Evolutionary conservation across 1,140 invertebrate genomes (phyloP).

Genomic region (Arion vulgaris): DNA sequence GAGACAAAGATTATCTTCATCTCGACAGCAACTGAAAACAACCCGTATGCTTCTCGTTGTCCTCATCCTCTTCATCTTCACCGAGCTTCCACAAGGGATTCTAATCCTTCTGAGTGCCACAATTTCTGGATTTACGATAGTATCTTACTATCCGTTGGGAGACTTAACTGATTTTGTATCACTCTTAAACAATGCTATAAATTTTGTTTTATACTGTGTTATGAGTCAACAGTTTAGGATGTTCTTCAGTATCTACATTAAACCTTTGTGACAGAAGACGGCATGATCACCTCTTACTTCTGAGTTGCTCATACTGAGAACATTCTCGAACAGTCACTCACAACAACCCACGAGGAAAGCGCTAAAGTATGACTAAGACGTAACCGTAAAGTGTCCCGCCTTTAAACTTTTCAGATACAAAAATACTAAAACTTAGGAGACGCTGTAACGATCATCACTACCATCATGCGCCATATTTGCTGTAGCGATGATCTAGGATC

Average conservation of each 20-base stretch:
- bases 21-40: constrained; percentile 80
- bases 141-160: constrained; percentile 78
- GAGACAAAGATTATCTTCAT: constrained; percentile 58
- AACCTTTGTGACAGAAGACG: constrained; percentile 33
- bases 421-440: too few species aligned
- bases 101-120: constrained; percentile 65
- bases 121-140: constrained; percentile 58
- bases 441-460: too few species aligned
- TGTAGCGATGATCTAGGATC: too few species aligned
- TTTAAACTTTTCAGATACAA: too few species aligned
- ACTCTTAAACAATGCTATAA: constrained; percentile 90
- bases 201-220: constrained; percentile 92
- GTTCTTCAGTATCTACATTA: constrained; percentile 76
- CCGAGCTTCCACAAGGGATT: constrained; percentile 84
- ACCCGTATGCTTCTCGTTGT: constrained; percentile 66
- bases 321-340: constrained; percentile 31
- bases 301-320: constrained; percentile 43
- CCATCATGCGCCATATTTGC: too few species aligned
- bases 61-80: constrained; percentile 85
- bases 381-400: too few species aligned
- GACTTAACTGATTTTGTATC: constrained; percentile 94
- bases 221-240: constrained; percentile 95
- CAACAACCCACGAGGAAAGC: constrained; percentile 16
- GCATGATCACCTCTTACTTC: constrained; percentile 37
- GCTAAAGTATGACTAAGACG: constrained; percentile 8